Base-by-base conservation (phyloP, 2,113 vertebrate genomes). In the Xyliphius kryptos region DNA sequence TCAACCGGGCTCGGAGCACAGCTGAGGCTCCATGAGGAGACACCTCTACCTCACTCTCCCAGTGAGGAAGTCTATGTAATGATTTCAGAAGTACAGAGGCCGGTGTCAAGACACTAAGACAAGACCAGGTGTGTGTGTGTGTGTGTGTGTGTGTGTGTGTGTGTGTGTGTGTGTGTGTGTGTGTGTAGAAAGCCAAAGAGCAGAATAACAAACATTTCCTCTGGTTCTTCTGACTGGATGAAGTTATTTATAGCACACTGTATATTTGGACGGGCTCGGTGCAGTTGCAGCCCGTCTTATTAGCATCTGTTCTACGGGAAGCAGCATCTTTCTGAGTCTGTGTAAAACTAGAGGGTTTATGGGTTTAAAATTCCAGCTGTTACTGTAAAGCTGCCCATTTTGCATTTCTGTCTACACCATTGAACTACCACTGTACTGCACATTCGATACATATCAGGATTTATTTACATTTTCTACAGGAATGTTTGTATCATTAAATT, bases 171-270 rank as follows among this genome's bases (percentile, higher is more conserved):
- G n/a, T 55, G 19, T 58, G 12, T 37, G 21, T 46, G 21, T 41
- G 48, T 36, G 22, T 20, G 47, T 52, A 44, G 53, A 63, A 77
- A 75, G 73, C 79, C 79, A 79, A 78, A 79, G 72, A 80, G 76
- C 69, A 76, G 70, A 80, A 80, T 74, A 83, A 79, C 75, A 82
- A 82, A 80, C 77, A 77, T 77, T 74, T 76, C 61, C 72, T 71
- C 70, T 80, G 69, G 65, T 72, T 75, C 69, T 80, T 63, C 71
- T 80, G 75, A 74, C 78, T 79, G 69, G 79, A 68, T 77, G 70
- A 40, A 73, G 74, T 69, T 87, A 85, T 85, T 83, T 86, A 80
- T 84, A 81, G 79, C 76, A 66, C 56, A 68, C 59, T 61, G 71
- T 49, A 59, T 16, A 73, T 83, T 84, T 80, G 81, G 82, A 82